These are phyloP conservation scores for Terebella lapidaria DNA, from an alignment of 2,888 invertebrate genomes.

Conservation along the genomic window DNA sequence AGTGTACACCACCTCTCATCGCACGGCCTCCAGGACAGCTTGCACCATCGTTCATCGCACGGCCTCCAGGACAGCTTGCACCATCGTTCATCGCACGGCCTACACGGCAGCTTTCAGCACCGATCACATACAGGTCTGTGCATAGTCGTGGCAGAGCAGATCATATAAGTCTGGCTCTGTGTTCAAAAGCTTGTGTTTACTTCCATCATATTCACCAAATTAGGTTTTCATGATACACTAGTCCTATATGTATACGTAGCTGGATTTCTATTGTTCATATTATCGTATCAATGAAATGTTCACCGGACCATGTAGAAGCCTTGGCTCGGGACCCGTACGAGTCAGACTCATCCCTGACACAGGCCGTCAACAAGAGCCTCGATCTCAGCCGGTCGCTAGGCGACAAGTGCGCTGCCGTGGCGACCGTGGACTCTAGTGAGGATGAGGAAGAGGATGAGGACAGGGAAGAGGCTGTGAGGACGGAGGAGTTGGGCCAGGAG, in stretches of 20 bases:
- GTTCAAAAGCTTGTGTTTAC: too few relatives aligned
- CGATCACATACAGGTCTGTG: too few relatives aligned
- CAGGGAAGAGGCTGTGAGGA: not conserved
- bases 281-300: too few relatives aligned
- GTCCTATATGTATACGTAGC: too few relatives aligned
- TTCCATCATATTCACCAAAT: too few relatives aligned
- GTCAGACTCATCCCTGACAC: slow-evolving; percentile 46
- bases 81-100: not conserved
- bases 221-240: too few relatives aligned
- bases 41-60: not conserved
- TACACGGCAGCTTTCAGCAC: not conserved
- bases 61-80: not conserved
- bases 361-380: slow-evolving; percentile 46
- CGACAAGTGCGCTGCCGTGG: slow-evolving; percentile 35
- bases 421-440: slow-evolving; percentile 11
- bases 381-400: slow-evolving; percentile 45
- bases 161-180: too few relatives aligned
- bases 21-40: not conserved
- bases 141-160: too few relatives aligned
- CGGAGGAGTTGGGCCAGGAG: not conserved
- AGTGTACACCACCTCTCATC: too few relatives aligned
- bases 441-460: slow-evolving; percentile 12
- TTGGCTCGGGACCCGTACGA: slow-evolving; percentile 30
- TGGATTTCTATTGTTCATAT: too few relatives aligned
- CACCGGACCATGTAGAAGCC: too few relatives aligned